Percentiles rank a stretch among this genome's conserved stretches.
phyloP scores from a whole-genome alignment of 2,113 vertebrate genomes.

The Rissa tridactyla region DNA sequence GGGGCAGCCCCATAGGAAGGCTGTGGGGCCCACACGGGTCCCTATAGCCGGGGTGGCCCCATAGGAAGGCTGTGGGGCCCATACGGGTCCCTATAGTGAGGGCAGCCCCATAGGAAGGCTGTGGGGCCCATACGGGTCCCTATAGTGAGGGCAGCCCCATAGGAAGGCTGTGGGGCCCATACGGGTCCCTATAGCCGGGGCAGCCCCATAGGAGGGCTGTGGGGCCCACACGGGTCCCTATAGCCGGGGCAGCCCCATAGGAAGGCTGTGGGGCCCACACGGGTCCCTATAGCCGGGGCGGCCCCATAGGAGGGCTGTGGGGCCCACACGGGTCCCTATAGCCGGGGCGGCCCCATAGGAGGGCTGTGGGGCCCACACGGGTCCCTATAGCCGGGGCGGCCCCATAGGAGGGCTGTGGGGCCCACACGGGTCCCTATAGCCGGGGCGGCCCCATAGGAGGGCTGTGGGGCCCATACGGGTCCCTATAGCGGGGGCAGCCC shows the following conservation, averaged over 20 bases:
- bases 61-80: too few species aligned
- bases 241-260: background rate
- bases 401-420: background rate
- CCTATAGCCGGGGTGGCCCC: background rate
- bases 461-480: background rate
- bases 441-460: too few species aligned
- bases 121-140: background rate
- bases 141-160: too few species aligned
- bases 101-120: background rate
- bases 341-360: background rate
- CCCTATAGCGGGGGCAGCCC: background rate
- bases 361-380: background rate
- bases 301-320: background rate
- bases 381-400: background rate
- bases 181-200: background rate
- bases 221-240: background rate
- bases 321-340: background rate
- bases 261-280: background rate
- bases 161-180: too few species aligned
- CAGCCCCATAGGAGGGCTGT: too few species aligned
- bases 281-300: background rate
- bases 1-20: background rate
- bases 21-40: too few species aligned
- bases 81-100: accelerated
- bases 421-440: background rate